Evolutionary conservation across 2,888 invertebrate species (phyloP).

Genomic region (Agapetus fuscipes): DNA sequence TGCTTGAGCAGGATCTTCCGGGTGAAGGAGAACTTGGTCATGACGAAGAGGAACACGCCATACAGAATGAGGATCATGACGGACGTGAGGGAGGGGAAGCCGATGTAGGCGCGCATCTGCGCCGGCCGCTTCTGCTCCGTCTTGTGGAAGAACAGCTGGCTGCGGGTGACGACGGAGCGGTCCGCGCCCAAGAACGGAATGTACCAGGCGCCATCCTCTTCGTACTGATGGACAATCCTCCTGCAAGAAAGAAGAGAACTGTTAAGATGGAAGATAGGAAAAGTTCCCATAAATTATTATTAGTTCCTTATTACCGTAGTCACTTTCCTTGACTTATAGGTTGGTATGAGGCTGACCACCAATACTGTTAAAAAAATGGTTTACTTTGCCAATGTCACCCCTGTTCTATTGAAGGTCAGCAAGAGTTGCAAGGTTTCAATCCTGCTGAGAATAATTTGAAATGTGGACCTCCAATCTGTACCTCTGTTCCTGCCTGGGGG

Average conservation of each 20-base stretch:
- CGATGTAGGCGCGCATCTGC: slow-evolving; percentile 70
- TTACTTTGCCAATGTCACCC: too few relatives aligned
- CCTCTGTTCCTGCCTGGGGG: slow-evolving; percentile 45
- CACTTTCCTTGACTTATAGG: too few relatives aligned
- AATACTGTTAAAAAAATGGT: too few relatives aligned
- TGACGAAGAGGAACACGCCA: slow-evolving; percentile 49
- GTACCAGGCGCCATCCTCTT: slow-evolving; percentile 45
- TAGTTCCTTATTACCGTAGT: too few relatives aligned
- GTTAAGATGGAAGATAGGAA: too few relatives aligned
- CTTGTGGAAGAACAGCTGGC: slow-evolving; percentile 68
- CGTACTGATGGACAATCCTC: slow-evolving; percentile 39
- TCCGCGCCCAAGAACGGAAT: slow-evolving; percentile 79
- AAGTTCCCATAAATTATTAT: too few relatives aligned
- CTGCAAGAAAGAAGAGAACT: slow-evolving; percentile 31
- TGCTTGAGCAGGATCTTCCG: slow-evolving; percentile 26
- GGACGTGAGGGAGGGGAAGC: slow-evolving; percentile 30
- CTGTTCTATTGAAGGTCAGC: too few relatives aligned
- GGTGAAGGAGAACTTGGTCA: slow-evolving; percentile 36
- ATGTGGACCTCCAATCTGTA: too few relatives aligned
- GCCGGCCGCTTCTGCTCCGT: slow-evolving; percentile 60
- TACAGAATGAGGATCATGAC: slow-evolving; percentile 43
- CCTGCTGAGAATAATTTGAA: too few relatives aligned
- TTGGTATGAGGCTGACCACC: too few relatives aligned
- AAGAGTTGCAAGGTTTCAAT: too few relatives aligned
- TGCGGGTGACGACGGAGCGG: slow-evolving; percentile 68